Evolutionary conservation across 1,140 invertebrate genomes (phyloP).

Genomic region (Drosophila tani): DNA sequence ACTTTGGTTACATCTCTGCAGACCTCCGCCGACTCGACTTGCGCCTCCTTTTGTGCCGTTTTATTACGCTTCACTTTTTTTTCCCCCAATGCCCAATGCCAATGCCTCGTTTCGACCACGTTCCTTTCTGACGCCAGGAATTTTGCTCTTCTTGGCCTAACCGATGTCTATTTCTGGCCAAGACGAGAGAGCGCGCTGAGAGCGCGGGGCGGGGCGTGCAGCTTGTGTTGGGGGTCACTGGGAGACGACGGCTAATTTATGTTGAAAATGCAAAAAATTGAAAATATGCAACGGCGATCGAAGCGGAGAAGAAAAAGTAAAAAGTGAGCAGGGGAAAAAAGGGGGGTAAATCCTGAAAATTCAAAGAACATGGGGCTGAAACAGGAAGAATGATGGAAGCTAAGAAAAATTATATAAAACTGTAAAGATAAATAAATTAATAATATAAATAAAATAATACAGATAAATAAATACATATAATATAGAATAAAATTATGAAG

Average conservation of each 20-base stretch:
- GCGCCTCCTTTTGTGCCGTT: conserved; percentile 72
- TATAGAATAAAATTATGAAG: too few relatives aligned
- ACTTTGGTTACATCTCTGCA: conserved; percentile 73
- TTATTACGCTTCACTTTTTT: conserved; percentile 80
- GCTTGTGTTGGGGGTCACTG: conserved; percentile 47
- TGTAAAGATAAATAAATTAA: not conserved
- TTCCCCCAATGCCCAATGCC: not conserved
- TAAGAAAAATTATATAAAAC: too few relatives aligned
- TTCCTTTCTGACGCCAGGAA: conserved; percentile 65
- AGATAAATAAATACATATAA: not conserved
- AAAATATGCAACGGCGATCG: conserved; percentile 48
- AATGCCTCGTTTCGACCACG: conserved; percentile 40
- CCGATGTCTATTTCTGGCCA: conserved; percentile 49
- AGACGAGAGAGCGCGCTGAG: conserved; percentile 1
- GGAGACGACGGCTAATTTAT: conserved; percentile 51
- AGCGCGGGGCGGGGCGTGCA: not conserved
- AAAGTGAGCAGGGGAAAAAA: not conserved
- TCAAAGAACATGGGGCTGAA: not conserved
- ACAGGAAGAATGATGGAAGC: not conserved
- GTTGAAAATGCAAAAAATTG: conserved; percentile 45
- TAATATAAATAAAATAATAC: not conserved
- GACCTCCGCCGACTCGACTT: conserved; percentile 30
- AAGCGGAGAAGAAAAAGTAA: conserved; percentile 13
- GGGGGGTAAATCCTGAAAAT: not conserved
- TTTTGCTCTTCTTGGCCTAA: conserved; percentile 53